phyloP scores from a whole-genome alignment of 2,888 invertebrate genomes.

The Neelides folsomi region DNA sequence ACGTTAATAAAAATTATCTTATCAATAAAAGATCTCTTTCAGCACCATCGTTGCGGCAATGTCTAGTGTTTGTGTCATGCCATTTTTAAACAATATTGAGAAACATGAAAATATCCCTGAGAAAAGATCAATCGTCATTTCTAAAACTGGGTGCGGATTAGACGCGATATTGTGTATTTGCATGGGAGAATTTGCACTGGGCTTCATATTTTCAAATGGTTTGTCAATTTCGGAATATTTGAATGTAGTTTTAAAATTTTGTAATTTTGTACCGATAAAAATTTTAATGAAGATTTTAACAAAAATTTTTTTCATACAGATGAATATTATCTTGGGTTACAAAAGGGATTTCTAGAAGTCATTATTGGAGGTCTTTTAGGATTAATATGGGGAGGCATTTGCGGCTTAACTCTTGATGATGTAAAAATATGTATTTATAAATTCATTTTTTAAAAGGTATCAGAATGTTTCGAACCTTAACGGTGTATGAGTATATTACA shows the following conservation, averaged over 20 bases:
- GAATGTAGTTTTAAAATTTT: too few relatives aligned
- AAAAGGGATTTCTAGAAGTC: constrained; percentile 22
- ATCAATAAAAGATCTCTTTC: background rate
- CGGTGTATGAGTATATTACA: background rate
- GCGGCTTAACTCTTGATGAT: constrained; percentile 16
- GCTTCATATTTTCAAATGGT: constrained; percentile 27
- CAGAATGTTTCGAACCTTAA: background rate
- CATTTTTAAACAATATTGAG: constrained; percentile 16
- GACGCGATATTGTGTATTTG: constrained; percentile 31
- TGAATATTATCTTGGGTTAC: constrained; percentile 7
- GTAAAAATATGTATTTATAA: constrained; percentile 5
- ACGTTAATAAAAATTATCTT: background rate
- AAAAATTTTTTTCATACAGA: too few relatives aligned
- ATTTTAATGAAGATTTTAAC: too few relatives aligned
- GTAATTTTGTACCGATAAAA: too few relatives aligned
- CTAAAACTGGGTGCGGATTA: constrained; percentile 26
- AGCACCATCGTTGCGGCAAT: constrained; percentile 27
- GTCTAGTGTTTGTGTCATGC: constrained; percentile 19
- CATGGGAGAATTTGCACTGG: constrained; percentile 22
- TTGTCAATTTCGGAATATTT: too few relatives aligned
- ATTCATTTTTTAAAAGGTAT: background rate
- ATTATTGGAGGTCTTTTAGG: constrained; percentile 21
- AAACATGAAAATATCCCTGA: background rate
- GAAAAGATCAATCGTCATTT: constrained; percentile 11
- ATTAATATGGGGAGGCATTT: constrained; percentile 21